Percentiles rank a stretch among this genome's conserved stretches.
Evolutionary conservation across 2,113 vertebrate species (phyloP).

Genomic region (Glaucidium brasilianum): DNA sequence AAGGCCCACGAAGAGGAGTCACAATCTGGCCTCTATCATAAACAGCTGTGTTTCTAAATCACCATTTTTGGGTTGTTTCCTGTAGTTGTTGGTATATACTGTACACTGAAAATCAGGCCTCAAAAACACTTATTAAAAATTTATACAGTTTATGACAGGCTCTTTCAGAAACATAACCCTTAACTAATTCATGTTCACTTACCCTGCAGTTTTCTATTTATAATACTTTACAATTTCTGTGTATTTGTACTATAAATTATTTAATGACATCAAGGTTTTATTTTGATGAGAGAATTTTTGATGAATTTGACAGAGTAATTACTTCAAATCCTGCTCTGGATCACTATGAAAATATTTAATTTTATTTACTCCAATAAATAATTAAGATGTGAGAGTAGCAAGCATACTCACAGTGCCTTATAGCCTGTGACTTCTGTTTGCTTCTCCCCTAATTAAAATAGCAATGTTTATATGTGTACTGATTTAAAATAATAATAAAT

Average conservation of each 20-base stretch:
- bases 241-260: slow-evolving; percentile 86
- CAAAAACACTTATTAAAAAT: slow-evolving; percentile 84
- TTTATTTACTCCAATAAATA: slow-evolving; percentile 87
- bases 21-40: slow-evolving; percentile 64
- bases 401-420: slow-evolving; percentile 67
- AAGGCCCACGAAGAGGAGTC: slow-evolving; percentile 46
- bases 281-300: slow-evolving; percentile 86
- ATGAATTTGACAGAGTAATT: slow-evolving; percentile 88
- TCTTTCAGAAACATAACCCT: slow-evolving; percentile 79
- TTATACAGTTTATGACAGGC: slow-evolving; percentile 78
- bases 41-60: slow-evolving; percentile 65
- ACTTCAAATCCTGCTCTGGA: slow-evolving; percentile 82
- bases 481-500: slow-evolving; percentile 75
- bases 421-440: slow-evolving; percentile 77
- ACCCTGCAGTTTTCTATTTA: slow-evolving; percentile 83
- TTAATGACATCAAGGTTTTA: slow-evolving; percentile 83
- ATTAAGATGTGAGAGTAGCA: slow-evolving; percentile 75
- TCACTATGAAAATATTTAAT: slow-evolving; percentile 85
- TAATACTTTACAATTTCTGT: slow-evolving; percentile 81
- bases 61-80: slow-evolving; percentile 58
- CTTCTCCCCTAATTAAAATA: slow-evolving; percentile 83
- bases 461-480: slow-evolving; percentile 66
- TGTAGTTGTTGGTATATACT: slow-evolving; percentile 68
- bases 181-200: slow-evolving; percentile 84
- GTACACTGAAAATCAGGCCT: slow-evolving; percentile 73